Evolutionary conservation across 1,140 invertebrate species (phyloP).

Genomic region (Ctenoplectra terminalis): DNA sequence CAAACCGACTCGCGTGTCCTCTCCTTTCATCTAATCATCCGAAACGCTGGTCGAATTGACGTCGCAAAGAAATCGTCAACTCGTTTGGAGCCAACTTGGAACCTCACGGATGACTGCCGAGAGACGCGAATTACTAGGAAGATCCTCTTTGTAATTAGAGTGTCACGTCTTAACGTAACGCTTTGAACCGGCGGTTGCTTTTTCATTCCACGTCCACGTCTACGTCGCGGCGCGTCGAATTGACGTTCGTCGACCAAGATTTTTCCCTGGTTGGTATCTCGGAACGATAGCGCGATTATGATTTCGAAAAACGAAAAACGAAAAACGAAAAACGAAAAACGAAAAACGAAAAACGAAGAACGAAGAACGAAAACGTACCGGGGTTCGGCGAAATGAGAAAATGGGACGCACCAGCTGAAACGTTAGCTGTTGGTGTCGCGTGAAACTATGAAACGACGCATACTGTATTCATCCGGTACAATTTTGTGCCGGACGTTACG

Average conservation of each 20-base stretch:
- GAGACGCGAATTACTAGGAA: slow-evolving; percentile 48
- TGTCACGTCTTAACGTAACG: slow-evolving; percentile 15
- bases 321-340: no score
- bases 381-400: neutral
- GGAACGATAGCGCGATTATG: no score
- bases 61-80: no score
- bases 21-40: no score
- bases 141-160: slow-evolving; percentile 59
- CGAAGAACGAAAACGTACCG: no score
- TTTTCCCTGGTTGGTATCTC: no score
- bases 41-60: no score
- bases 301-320: no score
- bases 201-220: slow-evolving; percentile 26
- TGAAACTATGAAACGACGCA: slow-evolving; percentile 25
- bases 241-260: slow-evolving; percentile 2
- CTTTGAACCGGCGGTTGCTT: slow-evolving; percentile 15
- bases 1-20: slow-evolving; percentile 16
- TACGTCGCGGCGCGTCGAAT: slow-evolving; percentile 27
- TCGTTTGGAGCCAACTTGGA: slow-evolving; percentile 4
- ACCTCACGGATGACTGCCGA: slow-evolving; percentile 31
- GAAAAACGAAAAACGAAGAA: no score
- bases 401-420: slow-evolving; percentile 5
- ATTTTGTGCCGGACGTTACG: slow-evolving; percentile 39
- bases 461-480: slow-evolving; percentile 20
- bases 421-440: slow-evolving; percentile 21